These are phyloP conservation scores for Penaeus indicus DNA, from an alignment of 1,140 invertebrate species.

Conservation along the genomic window DNA sequence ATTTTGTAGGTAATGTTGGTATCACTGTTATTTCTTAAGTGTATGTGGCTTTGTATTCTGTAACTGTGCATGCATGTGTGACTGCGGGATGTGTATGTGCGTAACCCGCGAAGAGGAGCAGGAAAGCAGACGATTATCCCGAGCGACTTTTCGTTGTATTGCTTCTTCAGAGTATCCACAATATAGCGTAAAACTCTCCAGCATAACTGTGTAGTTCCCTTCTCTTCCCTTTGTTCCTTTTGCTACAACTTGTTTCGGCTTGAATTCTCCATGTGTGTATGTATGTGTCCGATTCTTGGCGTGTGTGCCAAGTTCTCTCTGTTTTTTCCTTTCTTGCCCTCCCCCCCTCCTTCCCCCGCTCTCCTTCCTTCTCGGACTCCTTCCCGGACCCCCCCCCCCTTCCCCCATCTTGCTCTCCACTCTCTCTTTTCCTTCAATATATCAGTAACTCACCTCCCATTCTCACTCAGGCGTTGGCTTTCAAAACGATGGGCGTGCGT, in stretches of 20 bases:
- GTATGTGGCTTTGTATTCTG: not conserved
- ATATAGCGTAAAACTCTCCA: too few relatives aligned
- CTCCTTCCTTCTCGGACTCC: not conserved
- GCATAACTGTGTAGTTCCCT: too few relatives aligned
- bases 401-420: not conserved
- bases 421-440: not conserved
- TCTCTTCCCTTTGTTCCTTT: too few relatives aligned
- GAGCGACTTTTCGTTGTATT: not conserved
- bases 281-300: too few relatives aligned
- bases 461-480: not conserved
- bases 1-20: not conserved
- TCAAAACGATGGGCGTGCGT: conserved; percentile 5
- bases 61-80: not conserved
- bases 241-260: too few relatives aligned
- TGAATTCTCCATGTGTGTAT: too few relatives aligned
- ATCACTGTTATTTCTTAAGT: not conserved
- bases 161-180: too few relatives aligned
- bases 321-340: too few relatives aligned
- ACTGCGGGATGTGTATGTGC: not conserved
- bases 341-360: too few relatives aligned
- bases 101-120: not conserved
- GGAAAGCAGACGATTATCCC: not conserved
- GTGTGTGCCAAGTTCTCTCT: too few relatives aligned
- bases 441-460: not conserved
- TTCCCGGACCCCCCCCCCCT: not conserved